A percentile compares a stretch with the other conserved stretches of the same genome.
phyloP scores from a whole-genome alignment of 2,113 vertebrate species.

The Labeo catla region DNA sequence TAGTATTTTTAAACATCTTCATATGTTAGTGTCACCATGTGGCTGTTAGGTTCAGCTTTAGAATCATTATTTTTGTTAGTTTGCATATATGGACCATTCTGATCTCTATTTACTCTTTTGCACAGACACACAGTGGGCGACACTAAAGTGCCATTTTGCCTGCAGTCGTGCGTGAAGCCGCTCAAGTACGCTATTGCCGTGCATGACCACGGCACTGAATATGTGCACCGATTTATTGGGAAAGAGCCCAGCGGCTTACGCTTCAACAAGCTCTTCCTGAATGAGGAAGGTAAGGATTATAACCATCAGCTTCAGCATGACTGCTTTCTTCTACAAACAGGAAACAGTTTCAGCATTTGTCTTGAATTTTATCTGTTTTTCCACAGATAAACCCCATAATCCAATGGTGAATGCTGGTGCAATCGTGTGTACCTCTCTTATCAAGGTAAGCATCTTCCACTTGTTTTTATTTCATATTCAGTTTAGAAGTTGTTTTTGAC shows the following conservation, averaged over 20 bases:
- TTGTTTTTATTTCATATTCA: neutral
- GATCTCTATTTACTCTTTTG: constrained; percentile 6
- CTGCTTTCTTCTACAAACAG: neutral
- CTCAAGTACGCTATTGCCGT: constrained; percentile 95
- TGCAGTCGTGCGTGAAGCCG: constrained; percentile 97
- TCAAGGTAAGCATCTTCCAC: constrained; percentile 86
- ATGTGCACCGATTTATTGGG: constrained; percentile 94
- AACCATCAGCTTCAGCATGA: neutral
- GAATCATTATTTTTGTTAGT: neutral
- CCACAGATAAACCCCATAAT: constrained; percentile 94
- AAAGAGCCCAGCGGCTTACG: constrained; percentile 97
- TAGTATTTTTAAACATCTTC: neutral
- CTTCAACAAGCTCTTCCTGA: constrained; percentile 96
- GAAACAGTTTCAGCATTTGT: neutral
- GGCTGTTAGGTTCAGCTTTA: neutral
- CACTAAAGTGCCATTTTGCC: constrained; percentile 97
- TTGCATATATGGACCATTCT: neutral
- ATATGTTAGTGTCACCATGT: neutral
- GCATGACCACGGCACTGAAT: constrained; percentile 92
- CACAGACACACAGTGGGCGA: constrained; percentile 92
- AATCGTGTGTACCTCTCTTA: constrained; percentile 95
- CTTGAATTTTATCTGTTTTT: neutral
- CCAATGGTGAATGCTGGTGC: constrained; percentile 99
- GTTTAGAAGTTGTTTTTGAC: constrained; percentile 39
- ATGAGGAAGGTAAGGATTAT: constrained; percentile 91